Evolutionary conservation across 1,140 invertebrate genomes (phyloP).

Genomic region (Physella acuta): DNA sequence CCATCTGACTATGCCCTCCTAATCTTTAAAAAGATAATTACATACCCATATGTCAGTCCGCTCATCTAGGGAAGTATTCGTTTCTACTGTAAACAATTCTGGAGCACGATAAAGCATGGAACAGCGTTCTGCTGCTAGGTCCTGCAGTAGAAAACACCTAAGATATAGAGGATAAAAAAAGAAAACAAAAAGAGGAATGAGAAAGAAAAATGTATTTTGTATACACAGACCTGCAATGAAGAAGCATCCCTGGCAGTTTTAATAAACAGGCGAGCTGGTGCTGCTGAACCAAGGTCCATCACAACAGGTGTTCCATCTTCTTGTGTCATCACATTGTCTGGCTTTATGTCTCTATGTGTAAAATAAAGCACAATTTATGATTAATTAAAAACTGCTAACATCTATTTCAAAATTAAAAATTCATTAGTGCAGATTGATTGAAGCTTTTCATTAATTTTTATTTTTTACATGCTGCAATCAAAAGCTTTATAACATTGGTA

Average conservation of each 20-base stretch:
- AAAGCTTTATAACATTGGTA: no score
- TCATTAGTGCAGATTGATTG: no score
- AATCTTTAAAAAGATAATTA: neutral
- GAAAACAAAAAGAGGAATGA: neutral
- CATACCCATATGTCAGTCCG: conserved; percentile 84
- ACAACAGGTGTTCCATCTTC: conserved; percentile 74
- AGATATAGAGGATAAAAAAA: neutral
- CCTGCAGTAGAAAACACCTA: conserved; percentile 50
- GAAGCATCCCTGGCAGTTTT: conserved; percentile 73
- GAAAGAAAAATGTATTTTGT: neutral
- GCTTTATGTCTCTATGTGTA: conserved; percentile 74
- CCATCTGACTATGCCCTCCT: no score
- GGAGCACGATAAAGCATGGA: conserved; percentile 86
- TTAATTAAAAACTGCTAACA: no score
- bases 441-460: no score
- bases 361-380: neutral
- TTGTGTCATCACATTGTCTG: conserved; percentile 77
- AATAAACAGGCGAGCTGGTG: conserved; percentile 75
- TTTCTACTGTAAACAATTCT: conserved; percentile 84
- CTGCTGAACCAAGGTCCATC: conserved; percentile 83
- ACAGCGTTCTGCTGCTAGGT: conserved; percentile 79
- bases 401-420: no score
- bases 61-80: conserved; percentile 78
- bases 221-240: conserved; percentile 65
- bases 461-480: no score